Conservation (phyloP, 2,888 invertebrate genomes). For the Macaria notata region DNA sequence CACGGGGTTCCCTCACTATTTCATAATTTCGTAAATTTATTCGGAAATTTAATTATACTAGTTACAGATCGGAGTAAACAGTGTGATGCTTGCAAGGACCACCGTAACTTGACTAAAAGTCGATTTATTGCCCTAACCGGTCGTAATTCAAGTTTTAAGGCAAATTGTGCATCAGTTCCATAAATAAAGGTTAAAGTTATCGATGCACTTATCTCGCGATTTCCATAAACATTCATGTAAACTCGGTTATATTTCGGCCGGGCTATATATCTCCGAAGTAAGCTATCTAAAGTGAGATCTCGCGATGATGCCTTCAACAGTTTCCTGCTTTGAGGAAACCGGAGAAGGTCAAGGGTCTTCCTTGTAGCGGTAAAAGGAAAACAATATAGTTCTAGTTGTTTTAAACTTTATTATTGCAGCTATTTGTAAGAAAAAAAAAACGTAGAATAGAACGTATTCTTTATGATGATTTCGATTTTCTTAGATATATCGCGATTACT, state of each 20-base stretch:
- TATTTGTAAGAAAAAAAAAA: too few relatives aligned
- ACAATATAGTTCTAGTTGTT: background rate
- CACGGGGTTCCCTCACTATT: background rate
- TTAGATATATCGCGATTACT: too few relatives aligned
- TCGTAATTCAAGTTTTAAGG: conserved; percentile 9
- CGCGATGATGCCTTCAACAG: conserved; percentile 22
- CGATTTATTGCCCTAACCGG: background rate
- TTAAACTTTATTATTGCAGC: background rate
- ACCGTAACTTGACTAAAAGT: conserved; percentile 36
- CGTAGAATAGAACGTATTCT: too few relatives aligned
- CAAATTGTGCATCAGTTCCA: conserved; percentile 14
- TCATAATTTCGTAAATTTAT: too few relatives aligned
- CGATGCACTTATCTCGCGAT: conserved; percentile 33
- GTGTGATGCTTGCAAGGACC: conserved; percentile 3
- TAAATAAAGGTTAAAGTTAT: conserved; percentile 29
- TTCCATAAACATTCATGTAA: conserved; percentile 34
- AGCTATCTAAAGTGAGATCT: conserved; percentile 32
- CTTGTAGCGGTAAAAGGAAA: conserved; percentile 27
- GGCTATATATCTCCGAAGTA: conserved; percentile 31
- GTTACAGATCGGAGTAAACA: too few relatives aligned
- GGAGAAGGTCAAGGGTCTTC: conserved; percentile 30
- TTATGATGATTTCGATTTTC: too few relatives aligned
- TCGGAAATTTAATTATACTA: too few relatives aligned
- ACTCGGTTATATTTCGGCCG: conserved; percentile 32
- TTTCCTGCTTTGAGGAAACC: conserved; percentile 31